phyloP scores from a whole-genome alignment of 2,797 vertebrate species.

The Psittacula derbiana region DNA sequence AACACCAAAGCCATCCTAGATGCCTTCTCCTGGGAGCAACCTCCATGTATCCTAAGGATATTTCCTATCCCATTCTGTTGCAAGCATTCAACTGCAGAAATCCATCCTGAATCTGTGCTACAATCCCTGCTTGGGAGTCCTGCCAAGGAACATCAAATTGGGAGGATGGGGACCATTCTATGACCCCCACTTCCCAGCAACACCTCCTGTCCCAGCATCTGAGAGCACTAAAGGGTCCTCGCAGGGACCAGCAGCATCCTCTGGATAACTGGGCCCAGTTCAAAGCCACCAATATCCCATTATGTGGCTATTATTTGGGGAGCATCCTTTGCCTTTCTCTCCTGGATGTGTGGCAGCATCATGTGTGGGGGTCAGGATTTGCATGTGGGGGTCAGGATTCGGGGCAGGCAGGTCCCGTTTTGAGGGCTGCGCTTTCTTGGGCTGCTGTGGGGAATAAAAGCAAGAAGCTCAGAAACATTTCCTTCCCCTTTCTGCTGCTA shows the following conservation, averaged over 20 bases:
- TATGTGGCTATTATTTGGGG: not conserved
- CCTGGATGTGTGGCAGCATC: not conserved
- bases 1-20: not conserved
- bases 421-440: not conserved
- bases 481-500: slow-evolving; percentile 52
- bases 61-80: not conserved
- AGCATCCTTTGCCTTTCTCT: not conserved
- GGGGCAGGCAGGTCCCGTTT: not conserved
- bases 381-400: not conserved
- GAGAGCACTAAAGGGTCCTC: not conserved
- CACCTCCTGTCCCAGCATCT: not conserved
- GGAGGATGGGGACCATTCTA: not conserved
- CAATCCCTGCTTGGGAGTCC: rapidly evolving
- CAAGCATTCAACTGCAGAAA: not conserved
- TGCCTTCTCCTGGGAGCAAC: not conserved
- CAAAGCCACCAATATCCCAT: not conserved
- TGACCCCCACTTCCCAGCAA: not conserved
- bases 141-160: rapidly evolving
- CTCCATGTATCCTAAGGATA: not conserved
- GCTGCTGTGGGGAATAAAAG: slow-evolving; percentile 39
- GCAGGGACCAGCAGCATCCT: not conserved
- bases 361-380: not conserved
- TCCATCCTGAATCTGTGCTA: not conserved
- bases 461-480: not conserved
- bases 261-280: not conserved